Conservation (phyloP, 2,797 vertebrate species). For the Acridotheres tristis region DNA sequence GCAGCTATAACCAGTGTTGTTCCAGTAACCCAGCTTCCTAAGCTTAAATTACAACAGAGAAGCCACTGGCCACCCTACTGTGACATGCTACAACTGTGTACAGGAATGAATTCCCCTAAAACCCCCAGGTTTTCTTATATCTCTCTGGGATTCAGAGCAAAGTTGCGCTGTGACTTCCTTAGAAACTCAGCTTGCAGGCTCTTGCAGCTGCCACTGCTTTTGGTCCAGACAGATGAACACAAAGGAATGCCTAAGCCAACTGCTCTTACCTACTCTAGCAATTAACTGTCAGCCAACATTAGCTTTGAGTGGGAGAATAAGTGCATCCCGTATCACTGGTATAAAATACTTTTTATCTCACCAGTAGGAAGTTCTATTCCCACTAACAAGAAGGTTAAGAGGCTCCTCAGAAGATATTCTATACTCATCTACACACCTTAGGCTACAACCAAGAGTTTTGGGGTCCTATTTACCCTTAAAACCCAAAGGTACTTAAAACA, state of each 20-base stretch:
- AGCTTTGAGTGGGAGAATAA: neutral
- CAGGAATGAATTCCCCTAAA: neutral
- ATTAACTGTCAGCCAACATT: neutral
- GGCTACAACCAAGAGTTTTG: neutral
- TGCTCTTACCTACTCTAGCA: neutral
- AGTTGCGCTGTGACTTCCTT: neutral
- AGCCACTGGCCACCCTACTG: neutral
- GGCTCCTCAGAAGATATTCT: neutral
- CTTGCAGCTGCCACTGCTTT: neutral
- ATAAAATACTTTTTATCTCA: neutral
- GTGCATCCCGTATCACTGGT: neutral
- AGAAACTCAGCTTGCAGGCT: neutral
- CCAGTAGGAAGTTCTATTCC: neutral
- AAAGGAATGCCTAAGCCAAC: neutral
- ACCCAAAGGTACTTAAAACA: neutral
- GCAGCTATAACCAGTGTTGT: neutral
- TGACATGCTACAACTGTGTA: neutral
- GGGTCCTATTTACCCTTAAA: neutral
- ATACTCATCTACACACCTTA: neutral
- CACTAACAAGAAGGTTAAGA: neutral
- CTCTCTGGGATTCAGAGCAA: neutral
- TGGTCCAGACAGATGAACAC: neutral
- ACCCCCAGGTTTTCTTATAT: neutral
- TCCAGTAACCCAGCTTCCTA: neutral
- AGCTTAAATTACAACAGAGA: neutral